phyloP scores from a whole-genome alignment of 2,888 invertebrate species.

The Nomada lathburiana region DNA sequence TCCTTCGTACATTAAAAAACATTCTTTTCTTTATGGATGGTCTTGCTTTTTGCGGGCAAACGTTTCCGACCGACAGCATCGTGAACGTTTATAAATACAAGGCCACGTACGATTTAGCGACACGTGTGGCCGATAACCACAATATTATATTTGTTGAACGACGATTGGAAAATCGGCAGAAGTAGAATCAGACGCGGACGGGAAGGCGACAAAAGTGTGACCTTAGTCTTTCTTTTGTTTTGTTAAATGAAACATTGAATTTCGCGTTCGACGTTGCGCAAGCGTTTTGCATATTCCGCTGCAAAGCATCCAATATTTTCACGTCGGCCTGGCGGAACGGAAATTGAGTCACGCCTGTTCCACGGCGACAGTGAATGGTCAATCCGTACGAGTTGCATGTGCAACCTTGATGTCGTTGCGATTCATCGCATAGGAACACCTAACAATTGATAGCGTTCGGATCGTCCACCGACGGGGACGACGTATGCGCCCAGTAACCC shows the following conservation, averaged over 20 bases:
- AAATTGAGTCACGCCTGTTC: neutral
- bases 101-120: conserved; percentile 12
- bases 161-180: conserved; percentile 9
- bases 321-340: neutral
- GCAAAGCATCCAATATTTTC: neutral
- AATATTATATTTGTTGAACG: neutral
- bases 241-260: neutral
- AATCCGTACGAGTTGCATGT: no score
- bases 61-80: neutral
- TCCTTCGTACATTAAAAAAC: neutral
- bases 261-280: neutral
- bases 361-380: no score
- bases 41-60: neutral
- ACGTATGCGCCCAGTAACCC: conserved; percentile 9
- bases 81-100: conserved; percentile 11
- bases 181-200: neutral
- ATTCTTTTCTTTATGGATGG: neutral
- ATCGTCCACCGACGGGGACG: neutral
- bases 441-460: neutral
- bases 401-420: neutral
- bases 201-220: neutral
- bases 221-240: neutral
- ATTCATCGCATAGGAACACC: neutral
- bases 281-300: neutral
- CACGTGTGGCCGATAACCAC: conserved; percentile 28